Base-by-base conservation (phyloP, 2,888 invertebrate species). In the Lottia scabra region DNA sequence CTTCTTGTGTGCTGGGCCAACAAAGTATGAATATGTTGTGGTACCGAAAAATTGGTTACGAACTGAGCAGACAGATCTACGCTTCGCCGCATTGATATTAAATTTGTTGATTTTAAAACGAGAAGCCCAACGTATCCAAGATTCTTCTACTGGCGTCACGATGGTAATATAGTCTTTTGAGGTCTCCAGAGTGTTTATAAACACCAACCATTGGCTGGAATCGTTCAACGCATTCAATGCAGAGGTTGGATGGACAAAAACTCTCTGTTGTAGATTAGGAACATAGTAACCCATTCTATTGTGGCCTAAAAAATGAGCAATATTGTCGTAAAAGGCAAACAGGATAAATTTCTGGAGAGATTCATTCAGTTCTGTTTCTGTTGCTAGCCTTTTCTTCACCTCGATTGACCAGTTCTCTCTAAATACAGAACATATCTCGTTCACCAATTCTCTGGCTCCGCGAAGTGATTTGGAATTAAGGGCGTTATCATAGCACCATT, bases 381-480 rank as follows among this genome's bases (percentile, higher is more conserved):
- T 68, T 30, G 67, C 71, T 65, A 84, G 81, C 10, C 67, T 67
- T 26, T 73, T 68, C 26, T 72, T 73, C 0, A 83, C 71, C 4
- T 76, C 71, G 13, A 74, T 48, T 6, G 75, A 65, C 16, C 77
- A 45, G n/a, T 86, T 84, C 67, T 76, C 79, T 48, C 74, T 79
- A 23, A 87, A 73, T 13, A 79, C 73, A 4, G 75, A 70, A 6
- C 74, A 38, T 12, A 83, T 76, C 68, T 87, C 87, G 19, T 79
- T 80, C 3, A 85, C 75, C 43, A 68, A 77, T 16, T 85, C 85
- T 38, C 80, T 73, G 6, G 82, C 82, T 13, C 80, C 78, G 45
- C 81, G 80, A 76, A 89, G 81, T 5, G 85, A 76, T 78, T 86
- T 88, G 16, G 83, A 85, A 77, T 89, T 89, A 48, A 90, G 82